Base-by-base conservation (phyloP, 2,113 vertebrate genomes). In the Trichomycterus rosablanca region DNA sequence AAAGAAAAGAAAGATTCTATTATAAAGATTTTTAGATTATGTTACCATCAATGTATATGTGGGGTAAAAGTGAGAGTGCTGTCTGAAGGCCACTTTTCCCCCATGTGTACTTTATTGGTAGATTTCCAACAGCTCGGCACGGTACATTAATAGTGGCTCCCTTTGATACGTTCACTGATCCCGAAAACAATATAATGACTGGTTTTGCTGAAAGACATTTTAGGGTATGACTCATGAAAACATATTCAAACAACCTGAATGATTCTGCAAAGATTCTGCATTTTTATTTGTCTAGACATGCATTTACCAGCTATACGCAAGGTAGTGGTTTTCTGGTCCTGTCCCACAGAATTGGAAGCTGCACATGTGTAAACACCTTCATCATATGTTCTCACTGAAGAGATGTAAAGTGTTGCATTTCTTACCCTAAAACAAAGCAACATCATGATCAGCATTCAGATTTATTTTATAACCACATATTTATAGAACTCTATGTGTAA, bases 101-200 rank as follows among this genome's bases (percentile, higher is more conserved):
- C 87, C 87, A 89, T 8, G 63, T 78, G 48, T 88, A 85, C 2
- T 60, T 81, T 52, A 89, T 81, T 34, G 84, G 81, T n/a, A 16
- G 67, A 35, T 84, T 71, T 26, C 87, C 87, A 3, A 81, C 62
- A 9, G 87, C 87, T 16, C 16, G 73, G 52, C 87, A 89, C 32
- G 81, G 78, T 10, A 89, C 71, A 20, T 65, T 54, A 1, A 55
- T 81, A 6, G 76, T 58, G 5, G 60, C 67, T 46, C 85, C 86
- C 0, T 64, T 54, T 19, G 37, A 66, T 44, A 76, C 70, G 10
- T 52, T 80, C 59, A 87, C 62, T 16, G 75, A 76, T 51, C 45
- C 57, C 6, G 32, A 1, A 12, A 73, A 77, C 19, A 49, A 77
- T 59, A 87, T 72, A 18, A 88, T 86, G 60, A 87, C 64, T 18